phyloP scores from a whole-genome alignment of 2,113 vertebrate genomes.

The Arizona elegans region DNA sequence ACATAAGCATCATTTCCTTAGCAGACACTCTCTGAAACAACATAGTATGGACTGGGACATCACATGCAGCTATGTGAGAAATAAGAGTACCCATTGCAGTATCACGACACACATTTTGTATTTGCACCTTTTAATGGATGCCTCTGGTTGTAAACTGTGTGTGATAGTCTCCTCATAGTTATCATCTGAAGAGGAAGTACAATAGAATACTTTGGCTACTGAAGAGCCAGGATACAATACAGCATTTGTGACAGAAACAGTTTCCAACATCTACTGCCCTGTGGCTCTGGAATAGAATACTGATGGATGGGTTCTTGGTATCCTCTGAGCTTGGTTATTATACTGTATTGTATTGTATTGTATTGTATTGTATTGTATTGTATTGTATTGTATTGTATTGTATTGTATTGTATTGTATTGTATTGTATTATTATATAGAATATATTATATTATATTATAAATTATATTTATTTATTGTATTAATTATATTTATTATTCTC shows the following conservation, averaged over 20 bases:
- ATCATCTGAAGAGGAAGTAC: not conserved
- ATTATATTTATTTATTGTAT: too few species aligned
- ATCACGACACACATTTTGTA: not conserved
- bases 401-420: too few species aligned
- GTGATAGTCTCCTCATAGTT: not conserved
- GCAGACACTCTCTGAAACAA: not conserved
- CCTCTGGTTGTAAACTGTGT: not conserved
- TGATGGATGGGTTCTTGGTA: not conserved
- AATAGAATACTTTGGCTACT: not conserved
- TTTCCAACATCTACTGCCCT: not conserved
- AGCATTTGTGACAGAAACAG: not conserved
- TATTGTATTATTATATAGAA: too few species aligned
- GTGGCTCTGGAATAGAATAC: not conserved
- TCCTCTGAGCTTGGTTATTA: not conserved
- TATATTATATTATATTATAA: too few species aligned
- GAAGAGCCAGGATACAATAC: not conserved
- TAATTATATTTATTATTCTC: too few species aligned
- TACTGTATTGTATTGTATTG: too few species aligned
- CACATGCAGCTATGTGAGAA: not conserved
- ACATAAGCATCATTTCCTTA: not conserved
- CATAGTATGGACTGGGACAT: not conserved
- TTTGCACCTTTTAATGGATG: not conserved
- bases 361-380: too few species aligned
- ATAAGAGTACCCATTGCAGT: not conserved
- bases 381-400: too few species aligned